These are phyloP conservation scores for Ormyrus nitidulus DNA, from an alignment of 2,888 invertebrate genomes.

Conservation along the genomic window DNA sequence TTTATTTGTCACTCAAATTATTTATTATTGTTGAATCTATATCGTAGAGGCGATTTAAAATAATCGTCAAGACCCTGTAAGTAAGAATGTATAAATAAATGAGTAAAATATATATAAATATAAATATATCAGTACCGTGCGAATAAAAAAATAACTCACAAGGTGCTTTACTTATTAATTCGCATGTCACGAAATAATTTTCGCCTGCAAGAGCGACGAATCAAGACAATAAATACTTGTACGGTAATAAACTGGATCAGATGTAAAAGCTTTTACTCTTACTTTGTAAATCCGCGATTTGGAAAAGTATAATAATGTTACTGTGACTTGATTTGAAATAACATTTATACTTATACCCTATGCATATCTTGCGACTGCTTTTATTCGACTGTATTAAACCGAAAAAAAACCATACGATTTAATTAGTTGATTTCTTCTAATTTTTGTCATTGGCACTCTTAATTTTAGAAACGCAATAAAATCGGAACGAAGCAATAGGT, in stretches of 20 bases:
- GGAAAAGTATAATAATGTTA: too few species aligned
- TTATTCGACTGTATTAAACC: too few species aligned
- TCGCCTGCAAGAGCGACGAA: slow-evolving; percentile 50
- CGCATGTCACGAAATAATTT: slow-evolving; percentile 51
- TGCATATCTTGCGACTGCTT: slow-evolving; percentile 36
- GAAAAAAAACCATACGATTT: too few species aligned
- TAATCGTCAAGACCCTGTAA: slow-evolving; percentile 33
- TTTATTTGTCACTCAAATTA: slow-evolving; percentile 3
- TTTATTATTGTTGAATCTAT: slow-evolving; percentile 20
- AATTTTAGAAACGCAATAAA: slow-evolving; percentile 33
- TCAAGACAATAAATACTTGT: slow-evolving; percentile 56
- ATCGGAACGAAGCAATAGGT: slow-evolving; percentile 45
- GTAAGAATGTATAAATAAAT: slow-evolving; percentile 20
- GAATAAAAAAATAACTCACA: slow-evolving; percentile 50
- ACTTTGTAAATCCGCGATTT: neutral
- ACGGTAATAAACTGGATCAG: slow-evolving; percentile 40
- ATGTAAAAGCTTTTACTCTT: slow-evolving; percentile 14
- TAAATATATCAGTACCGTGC: slow-evolving; percentile 49
- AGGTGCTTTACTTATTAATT: slow-evolving; percentile 56
- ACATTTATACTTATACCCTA: neutral
- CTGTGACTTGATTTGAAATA: too few species aligned
- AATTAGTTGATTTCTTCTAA: too few species aligned
- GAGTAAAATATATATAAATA: slow-evolving; percentile 19
- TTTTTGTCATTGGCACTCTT: slow-evolving; percentile 18
- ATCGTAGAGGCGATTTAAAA: neutral